Evolutionary conservation across 2,888 invertebrate genomes (phyloP).

Genomic region (Geotrupes spiniger): DNA sequence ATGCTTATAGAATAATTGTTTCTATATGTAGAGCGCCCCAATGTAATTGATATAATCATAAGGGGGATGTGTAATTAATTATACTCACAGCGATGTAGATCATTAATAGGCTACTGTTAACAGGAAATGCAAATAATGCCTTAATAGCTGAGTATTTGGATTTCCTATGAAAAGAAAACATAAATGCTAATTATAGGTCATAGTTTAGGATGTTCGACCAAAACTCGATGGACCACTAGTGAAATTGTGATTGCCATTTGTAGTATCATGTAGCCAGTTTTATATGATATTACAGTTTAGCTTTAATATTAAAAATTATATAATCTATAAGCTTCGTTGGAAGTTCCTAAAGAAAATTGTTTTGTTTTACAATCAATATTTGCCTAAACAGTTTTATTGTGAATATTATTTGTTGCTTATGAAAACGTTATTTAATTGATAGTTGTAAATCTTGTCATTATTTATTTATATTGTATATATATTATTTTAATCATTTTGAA

Average conservation of each 20-base stretch:
- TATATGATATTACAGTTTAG: slow-evolving; percentile 34
- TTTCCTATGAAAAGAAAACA: no score
- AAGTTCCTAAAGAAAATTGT: slow-evolving; percentile 18
- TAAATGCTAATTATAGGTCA: no score
- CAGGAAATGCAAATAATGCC: background rate
- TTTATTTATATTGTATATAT: slow-evolving; percentile 14
- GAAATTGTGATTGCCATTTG: slow-evolving; percentile 27
- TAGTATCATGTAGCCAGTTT: slow-evolving; percentile 22
- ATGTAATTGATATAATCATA: slow-evolving; percentile 1
- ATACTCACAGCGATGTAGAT: slow-evolving; percentile 4
- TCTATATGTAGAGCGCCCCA: slow-evolving; percentile 10
- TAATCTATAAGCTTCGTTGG: slow-evolving; percentile 14
- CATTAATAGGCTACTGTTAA: background rate
- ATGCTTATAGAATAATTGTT: slow-evolving; percentile 26
- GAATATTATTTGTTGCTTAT: slow-evolving; percentile 10
- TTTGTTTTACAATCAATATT: slow-evolving; percentile 14
- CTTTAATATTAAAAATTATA: slow-evolving; percentile 27
- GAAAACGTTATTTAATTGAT: slow-evolving; percentile 12
- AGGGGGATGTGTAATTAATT: slow-evolving; percentile 2
- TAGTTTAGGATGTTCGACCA: slow-evolving; percentile 25
- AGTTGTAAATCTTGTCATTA: slow-evolving; percentile 11
- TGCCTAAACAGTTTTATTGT: slow-evolving; percentile 19
- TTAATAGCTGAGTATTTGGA: no score
- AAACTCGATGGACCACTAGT: slow-evolving; percentile 30
- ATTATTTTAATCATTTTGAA: slow-evolving; percentile 22